Base-by-base conservation (phyloP, 2,113 vertebrate genomes). In the Picathartes gymnocephalus region DNA sequence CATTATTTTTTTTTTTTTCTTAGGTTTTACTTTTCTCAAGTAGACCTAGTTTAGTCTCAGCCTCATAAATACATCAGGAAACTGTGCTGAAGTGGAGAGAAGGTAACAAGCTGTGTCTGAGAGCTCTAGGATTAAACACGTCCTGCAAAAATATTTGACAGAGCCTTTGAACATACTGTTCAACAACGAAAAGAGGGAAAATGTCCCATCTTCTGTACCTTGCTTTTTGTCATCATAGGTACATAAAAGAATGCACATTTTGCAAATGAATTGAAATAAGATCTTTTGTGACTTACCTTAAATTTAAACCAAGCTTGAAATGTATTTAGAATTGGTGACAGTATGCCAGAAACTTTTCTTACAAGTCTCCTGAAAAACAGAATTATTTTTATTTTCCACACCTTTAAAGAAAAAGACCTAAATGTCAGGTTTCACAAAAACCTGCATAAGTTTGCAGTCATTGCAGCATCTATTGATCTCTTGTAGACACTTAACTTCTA, bases 121-220 rank as follows among this genome's bases (percentile, higher is more conserved):
- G 97, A 97, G 94, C 92, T 81, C 91, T 35, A 77, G 94, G 92
- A 98, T 97, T 97, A 97, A 97, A 96, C 81, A 86, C 80, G 94
- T 77, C 33, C 92, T 88, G 92, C 88, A 95, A 81, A 97, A 97
- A 76, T 94, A 54, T 83, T 85, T 57, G 94, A 95, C 72, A 91
- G 93, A 96, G 79, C 48, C 92, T 84, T 96, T 90, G 93, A 95
- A 96, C 87, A 25, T 81, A 30, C 48, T 66, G 11, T 77, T n/a
- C 87, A 88, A 82, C 60, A 92, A 66, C 54, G 71, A 85, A 81
- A 93, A 65, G 78, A 83, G 85, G 77, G 60, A 91, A 86, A 88
- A 80, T 57, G 76, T 57, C 54, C 45, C 21, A 12, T 95, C 57
- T 54, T 88, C 25, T 83, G 9, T 45, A 31, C 45, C 40, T 61